Percentiles rank a stretch among this genome's conserved stretches.
These are phyloP conservation scores for Rattus norvegicus DNA, from an alignment of 2,113 vertebrate genomes.

Conservation along the genomic window DNA sequence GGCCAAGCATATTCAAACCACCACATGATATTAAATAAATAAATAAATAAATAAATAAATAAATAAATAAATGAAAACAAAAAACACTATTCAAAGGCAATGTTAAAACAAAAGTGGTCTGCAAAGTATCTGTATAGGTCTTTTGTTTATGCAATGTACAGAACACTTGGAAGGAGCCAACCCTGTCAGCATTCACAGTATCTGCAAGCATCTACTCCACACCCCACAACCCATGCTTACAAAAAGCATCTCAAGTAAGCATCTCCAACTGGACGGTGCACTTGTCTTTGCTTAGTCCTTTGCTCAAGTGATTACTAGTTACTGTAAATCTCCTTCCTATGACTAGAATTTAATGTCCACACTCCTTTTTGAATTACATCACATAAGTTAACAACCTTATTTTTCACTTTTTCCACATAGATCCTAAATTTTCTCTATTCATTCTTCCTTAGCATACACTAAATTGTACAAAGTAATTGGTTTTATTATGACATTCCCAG, in stretches of 20 bases:
- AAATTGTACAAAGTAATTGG: not conserved
- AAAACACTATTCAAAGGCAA: not conserved
- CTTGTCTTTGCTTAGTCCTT: constrained; percentile 32
- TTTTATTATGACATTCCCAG: not conserved
- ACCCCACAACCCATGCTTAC: not conserved
- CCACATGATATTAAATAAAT: no score
- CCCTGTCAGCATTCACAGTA: not conserved
- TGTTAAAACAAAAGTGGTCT: not conserved
- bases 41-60: no score
- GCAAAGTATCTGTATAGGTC: not conserved
- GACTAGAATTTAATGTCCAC: not conserved
- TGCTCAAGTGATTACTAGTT: not conserved
- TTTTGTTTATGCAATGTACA: not conserved
- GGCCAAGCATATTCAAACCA: no score
- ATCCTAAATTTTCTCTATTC: not conserved
- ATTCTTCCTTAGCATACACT: not conserved
- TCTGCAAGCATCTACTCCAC: not conserved
- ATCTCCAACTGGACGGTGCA: not conserved
- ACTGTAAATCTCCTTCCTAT: not conserved
- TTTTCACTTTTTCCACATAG: not conserved
- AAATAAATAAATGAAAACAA: not conserved
- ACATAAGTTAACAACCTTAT: not conserved
- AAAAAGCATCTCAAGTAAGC: constrained; percentile 15
- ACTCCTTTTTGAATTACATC: constrained; percentile 36
- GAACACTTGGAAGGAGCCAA: not conserved